Evolutionary conservation across 2,888 invertebrate species (phyloP).

Genomic region (Listrodromus nycthemerus): DNA sequence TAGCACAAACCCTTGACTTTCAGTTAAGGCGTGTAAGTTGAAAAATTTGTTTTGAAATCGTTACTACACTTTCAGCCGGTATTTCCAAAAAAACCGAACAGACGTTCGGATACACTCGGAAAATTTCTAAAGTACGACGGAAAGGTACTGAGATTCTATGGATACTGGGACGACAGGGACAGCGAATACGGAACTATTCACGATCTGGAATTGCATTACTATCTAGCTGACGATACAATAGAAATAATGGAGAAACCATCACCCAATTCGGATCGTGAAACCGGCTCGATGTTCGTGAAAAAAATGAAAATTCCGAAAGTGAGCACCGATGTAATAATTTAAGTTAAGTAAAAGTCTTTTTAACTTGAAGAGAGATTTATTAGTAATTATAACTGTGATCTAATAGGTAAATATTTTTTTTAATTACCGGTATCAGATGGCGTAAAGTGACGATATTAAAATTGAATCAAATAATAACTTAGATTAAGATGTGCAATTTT

Average conservation of each 20-base stretch:
- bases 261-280: conserved; percentile 90
- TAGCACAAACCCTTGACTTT: neutral
- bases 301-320: conserved; percentile 93
- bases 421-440: conserved; percentile 14
- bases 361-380: neutral
- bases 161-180: conserved; percentile 95
- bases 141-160: conserved; percentile 91
- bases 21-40: neutral
- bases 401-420: neutral
- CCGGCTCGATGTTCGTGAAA: conserved; percentile 90
- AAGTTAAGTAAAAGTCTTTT: neutral
- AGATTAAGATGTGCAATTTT: no score
- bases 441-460: neutral
- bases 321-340: conserved; percentile 56
- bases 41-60: neutral
- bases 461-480: neutral
- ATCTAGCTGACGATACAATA: conserved; percentile 94
- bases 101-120: conserved; percentile 88
- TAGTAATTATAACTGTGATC: conserved; percentile 13
- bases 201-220: conserved; percentile 92
- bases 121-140: conserved; percentile 94
- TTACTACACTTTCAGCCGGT: conserved; percentile 63
- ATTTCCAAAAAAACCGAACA: conserved; percentile 85
- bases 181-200: conserved; percentile 92
- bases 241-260: conserved; percentile 92